Base-by-base conservation (phyloP, 2,888 invertebrate genomes). In the Folsomia candida region DNA sequence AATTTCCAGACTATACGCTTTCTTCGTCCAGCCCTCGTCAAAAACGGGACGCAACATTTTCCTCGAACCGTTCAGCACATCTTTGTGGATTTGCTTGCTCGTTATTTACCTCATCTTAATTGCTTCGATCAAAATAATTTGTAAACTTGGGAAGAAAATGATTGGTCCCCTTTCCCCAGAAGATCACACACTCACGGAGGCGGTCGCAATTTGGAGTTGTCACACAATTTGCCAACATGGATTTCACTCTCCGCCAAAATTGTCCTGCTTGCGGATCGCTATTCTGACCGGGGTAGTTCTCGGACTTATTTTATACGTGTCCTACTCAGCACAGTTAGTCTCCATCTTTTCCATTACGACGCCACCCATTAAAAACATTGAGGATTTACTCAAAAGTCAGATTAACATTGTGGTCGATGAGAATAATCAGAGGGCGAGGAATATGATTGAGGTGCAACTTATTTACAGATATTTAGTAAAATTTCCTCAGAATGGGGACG, bases 11-110 rank as follows among this genome's bases (percentile, higher is more conserved):
- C 22, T 73, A 9, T 69, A 58, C 18, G 73, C 73, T 20, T 73
- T 73, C 60, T 73, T 73, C 22, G 51, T 62, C 57, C 73, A 73
- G 58, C 73, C 69, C 4, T 51, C 70, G 6, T 29, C 59, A 0
- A 70, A 59, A 26, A n/a, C 70, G 18, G 68, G 29, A 0, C 63
- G 73, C n/a, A 65, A 73, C 29, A 70, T 73, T 25, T 70, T 73
- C 58, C 57, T 70, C 14, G 62, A 57, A 1, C 70, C 73, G 0
- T 73, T 70, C 54, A 26, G 58, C 4, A 11, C 27, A 11, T 14
- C 51, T 3, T 20, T 73, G 0, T 73, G 73, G 73, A 2, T 62
- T 26, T 18, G 22, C 11, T 27, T 70, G 11, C 6, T 70, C 4
- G 29, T 26, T 2, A 65, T 61, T 9, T 73, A 69, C 54, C 6